Base-by-base conservation (phyloP, 2,797 vertebrate genomes). In the Picus viridis region DNA sequence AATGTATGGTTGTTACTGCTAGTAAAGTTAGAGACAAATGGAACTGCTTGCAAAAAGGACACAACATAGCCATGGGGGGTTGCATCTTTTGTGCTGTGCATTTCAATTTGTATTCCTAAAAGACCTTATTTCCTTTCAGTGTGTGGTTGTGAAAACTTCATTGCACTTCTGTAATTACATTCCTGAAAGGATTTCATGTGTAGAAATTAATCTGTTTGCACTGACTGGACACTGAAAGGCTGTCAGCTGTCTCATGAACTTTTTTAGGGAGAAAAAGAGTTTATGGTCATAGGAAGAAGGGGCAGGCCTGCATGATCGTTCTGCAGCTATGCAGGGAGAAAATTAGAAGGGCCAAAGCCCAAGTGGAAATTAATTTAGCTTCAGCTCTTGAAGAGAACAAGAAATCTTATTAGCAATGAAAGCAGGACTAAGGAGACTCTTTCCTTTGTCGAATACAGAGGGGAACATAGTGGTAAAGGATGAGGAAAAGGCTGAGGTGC, bases 191-290 rank as follows among this genome's bases (percentile, higher is more conserved):
- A 89, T 39, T 57, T 63, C 20, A 73, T 10, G 43, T 43, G 43
- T 16, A 51, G 63, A 63, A 71, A 36, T 59, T 1, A 7, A 61
- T 26, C 23, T 83, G 22, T 41, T 32, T 27, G 34, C 24, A 70
- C 59, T 24, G 19, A 6, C 61, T 12, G 32, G 47, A 27, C 43
- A 51, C 16, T 0, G 0, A 27, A 62, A 57, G 10, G 51, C 41
- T 49, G 53, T 22, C 20, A 75, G 26, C 12, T 20, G 1, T 18
- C 32, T 80, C 12, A 19, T 22, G 30, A 49, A 67, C 45, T n/a
- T 0, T 67, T 11, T 22, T 49, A 24, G 22, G 22, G 49, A 51
- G 49, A 51, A 18, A 49, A 13, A 49, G 49, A 51, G 49, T 51
- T 51, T 51, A 23, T 51, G 23, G 49, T 51, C 49, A 51, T 51